Conservation (phyloP, 2,888 invertebrate species). For the Dysmachus trigonus region DNA sequence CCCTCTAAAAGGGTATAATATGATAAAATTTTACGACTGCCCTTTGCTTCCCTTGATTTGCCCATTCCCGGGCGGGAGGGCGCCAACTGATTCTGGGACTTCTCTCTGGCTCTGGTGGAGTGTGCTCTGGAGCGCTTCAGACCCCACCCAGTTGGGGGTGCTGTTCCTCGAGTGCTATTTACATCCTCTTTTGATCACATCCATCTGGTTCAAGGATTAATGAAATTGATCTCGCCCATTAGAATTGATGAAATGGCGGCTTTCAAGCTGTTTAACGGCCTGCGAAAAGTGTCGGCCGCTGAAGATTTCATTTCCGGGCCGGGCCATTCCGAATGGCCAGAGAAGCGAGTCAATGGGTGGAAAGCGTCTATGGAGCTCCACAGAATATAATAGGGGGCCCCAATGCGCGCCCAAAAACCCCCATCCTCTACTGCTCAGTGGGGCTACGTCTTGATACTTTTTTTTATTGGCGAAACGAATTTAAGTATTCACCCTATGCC, state of each 20-base stretch:
- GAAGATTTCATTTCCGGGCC: conserved; percentile 38
- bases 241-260: conserved; percentile 49
- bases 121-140: background rate
- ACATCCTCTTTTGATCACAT: conserved; percentile 43
- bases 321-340: conserved; percentile 23
- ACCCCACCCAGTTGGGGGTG: conserved; percentile 29
- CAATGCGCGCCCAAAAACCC: background rate
- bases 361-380: background rate
- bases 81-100: background rate
- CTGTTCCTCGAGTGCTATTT: conserved; percentile 20
- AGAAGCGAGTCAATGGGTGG: conserved; percentile 27
- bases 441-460: conserved; percentile 29
- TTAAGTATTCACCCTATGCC: background rate
- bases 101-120: too few relatives aligned
- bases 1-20: conserved; percentile 41
- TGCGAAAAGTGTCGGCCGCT: conserved; percentile 31
- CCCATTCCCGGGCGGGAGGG: background rate
- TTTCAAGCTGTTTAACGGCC: conserved; percentile 48
- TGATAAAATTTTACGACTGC: conserved; percentile 48
- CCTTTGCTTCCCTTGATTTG: conserved; percentile 45
- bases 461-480: conserved; percentile 2
- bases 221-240: conserved; percentile 50
- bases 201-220: conserved; percentile 44
- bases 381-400: background rate
- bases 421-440: background rate